Base-by-base conservation (phyloP, 2,113 vertebrate species). In the Zingel zingel region DNA sequence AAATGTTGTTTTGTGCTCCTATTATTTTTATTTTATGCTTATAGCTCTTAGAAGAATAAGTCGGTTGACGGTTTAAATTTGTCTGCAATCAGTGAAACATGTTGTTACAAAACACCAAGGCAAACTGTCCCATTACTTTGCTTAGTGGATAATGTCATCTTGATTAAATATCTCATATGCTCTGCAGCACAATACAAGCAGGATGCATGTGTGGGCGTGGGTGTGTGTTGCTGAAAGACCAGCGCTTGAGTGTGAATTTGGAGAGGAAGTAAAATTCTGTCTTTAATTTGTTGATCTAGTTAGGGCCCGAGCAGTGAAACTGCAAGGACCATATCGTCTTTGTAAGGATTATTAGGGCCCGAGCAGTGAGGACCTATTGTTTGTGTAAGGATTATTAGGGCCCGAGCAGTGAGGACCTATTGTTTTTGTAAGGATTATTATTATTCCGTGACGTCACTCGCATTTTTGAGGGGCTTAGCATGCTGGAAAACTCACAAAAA, bases 141-240 rank as follows among this genome's bases (percentile, higher is more conserved):
- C 74, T 67, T 0, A 47, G 69, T 75, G 50, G 69, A 50, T 77
- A 74, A 81, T 76, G 67, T 68, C 27, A 48, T 77, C 48, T 11
- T 73, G 73, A 86, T 85, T 64, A 30, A 16, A 71, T 51, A 43
- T 15, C 76, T 57, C 10, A 2, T 57, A 9, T 15, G 27, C 56
- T 61, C 16, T 27, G 59, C 43, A 33, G 36, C 62, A 53, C 47
- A n/a, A 25, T 71, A 63, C 30, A 30, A 53, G 27, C 14, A n/a
- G 16, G 18, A 5, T 64, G 45, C 7, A 2, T 66, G 50, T 50
- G 70, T 30, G 18, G 56, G n/a, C 54, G 54, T 51, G 5, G 27
- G 27, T 62, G 30, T 77, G 59, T 69, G 65, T 11, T 58, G 53
- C 16, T 61, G 21, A 62, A 70, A 48, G 39, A 43, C 6, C 3